Evolutionary conservation across 2,888 invertebrate genomes (phyloP).

Genomic region (Trisateles emortualis): DNA sequence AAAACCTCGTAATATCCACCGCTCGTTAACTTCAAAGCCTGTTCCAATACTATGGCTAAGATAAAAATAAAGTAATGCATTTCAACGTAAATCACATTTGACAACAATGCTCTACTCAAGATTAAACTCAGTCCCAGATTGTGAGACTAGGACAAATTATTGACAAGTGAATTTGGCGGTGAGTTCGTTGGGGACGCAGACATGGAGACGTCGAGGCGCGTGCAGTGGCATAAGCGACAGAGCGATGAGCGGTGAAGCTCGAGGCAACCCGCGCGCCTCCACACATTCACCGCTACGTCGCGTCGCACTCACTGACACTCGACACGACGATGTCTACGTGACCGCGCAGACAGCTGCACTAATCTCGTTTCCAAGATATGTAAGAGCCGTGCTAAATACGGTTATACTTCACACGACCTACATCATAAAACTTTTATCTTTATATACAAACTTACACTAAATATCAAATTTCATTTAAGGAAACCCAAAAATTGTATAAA

Average conservation of each 20-base stretch:
- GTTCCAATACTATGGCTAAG: neutral
- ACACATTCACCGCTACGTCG: slow-evolving; percentile 43
- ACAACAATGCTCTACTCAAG: slow-evolving; percentile 4
- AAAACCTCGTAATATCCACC: no score
- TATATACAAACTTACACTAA: neutral
- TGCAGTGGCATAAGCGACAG: slow-evolving; percentile 70
- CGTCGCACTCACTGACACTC: slow-evolving; percentile 66
- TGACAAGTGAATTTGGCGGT: slow-evolving; percentile 48
- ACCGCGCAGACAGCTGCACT: slow-evolving; percentile 79
- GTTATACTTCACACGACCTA: slow-evolving; percentile 44
- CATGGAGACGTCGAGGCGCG: slow-evolving; percentile 44
- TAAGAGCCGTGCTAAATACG: slow-evolving; percentile 55
- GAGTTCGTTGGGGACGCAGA: slow-evolving; percentile 13
- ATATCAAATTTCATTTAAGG: slow-evolving; percentile 3
- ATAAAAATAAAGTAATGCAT: neutral
- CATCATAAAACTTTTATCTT: slow-evolving; percentile 24
- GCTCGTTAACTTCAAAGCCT: neutral
- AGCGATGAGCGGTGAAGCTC: slow-evolving; percentile 11
- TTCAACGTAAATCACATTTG: neutral
- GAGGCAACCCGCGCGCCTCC: slow-evolving; percentile 31
- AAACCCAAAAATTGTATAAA: slow-evolving; percentile 10
- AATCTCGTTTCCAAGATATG: slow-evolving; percentile 66
- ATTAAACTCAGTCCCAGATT: slow-evolving; percentile 22
- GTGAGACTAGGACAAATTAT: slow-evolving; percentile 47
- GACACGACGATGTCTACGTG: slow-evolving; percentile 76